Evolutionary conservation across 2,797 vertebrate genomes (phyloP), one percentile per base, ranked within the genome.

Genomic region (Poeciliopsis infans): DNA sequence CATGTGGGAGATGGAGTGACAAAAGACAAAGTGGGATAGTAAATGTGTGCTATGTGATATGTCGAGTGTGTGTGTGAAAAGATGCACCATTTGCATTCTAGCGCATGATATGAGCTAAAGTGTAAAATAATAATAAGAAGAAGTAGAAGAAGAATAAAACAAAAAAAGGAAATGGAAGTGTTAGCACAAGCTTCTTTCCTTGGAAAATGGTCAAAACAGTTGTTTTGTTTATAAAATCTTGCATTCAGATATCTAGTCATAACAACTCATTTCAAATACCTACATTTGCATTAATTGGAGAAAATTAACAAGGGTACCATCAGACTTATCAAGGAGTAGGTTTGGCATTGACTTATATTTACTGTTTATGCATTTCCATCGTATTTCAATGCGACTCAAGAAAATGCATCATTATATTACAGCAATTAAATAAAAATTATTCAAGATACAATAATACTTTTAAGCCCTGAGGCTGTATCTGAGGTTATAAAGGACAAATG

Each of bases 21-120:
- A 73, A 85, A 87, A 88, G 80, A 70, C 57, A 81, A 76, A 64
- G 80, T 11, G 2, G 79, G 83, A 79, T 55, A 76, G 72, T 70
- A 72, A 78, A 79, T 70, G 46, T 82, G 86, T 81, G 79, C 49
- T 2, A 55, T 86, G 77, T 77, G 85, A 84, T 83, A 80, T 85
- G 84, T 77, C 18, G 81, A 74, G 85, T 66, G 83, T 83, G 74
- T 72, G 78, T 70, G 77, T 83, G 76, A 86, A 78, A 47, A 79
- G 72, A 86, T 85, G 81, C 75, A 84, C 74, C 75, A 74, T 79
- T 85, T 82, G 77, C 55, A 77, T 76, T 80, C 13, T 81, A 77
- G 72, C 80, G 66, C 61, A 12, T 61, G 55, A 69, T 43, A 73
- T 0, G 2, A 70, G 72, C 64, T 28, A 81, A 84, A 80, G 72